Evolutionary conservation across 2,113 vertebrate genomes (phyloP).

Genomic region (Etheostoma spectabile): DNA sequence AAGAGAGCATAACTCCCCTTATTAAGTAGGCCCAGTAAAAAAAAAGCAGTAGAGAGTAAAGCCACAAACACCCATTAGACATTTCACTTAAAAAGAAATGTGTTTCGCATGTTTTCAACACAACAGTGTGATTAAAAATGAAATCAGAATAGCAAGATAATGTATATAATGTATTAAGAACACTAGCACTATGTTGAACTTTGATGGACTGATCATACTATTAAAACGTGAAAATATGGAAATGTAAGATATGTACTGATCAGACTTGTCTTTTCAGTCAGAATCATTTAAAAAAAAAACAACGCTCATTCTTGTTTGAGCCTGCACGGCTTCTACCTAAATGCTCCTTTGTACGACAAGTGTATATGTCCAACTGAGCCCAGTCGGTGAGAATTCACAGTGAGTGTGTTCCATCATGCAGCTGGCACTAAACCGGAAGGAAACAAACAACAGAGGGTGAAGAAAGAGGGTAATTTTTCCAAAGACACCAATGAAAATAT

Average conservation of each 20-base stretch:
- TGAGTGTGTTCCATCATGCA: too few species aligned
- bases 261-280: background rate
- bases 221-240: background rate
- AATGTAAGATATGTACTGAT: background rate
- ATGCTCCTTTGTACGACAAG: too few species aligned
- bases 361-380: too few species aligned
- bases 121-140: conserved; percentile 20
- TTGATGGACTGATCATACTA: background rate
- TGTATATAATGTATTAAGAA: background rate
- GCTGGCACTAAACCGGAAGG: too few species aligned
- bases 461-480: too few species aligned
- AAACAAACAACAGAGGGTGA: too few species aligned
- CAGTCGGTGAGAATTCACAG: too few species aligned
- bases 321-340: too few species aligned
- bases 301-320: too few species aligned
- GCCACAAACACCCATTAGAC: conserved; percentile 32
- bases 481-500: too few species aligned
- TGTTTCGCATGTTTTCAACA: background rate
- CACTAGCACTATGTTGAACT: background rate
- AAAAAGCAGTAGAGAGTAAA: conserved; percentile 17
- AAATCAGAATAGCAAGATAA: conserved; percentile 3
- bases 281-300: background rate
- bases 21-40: conserved; percentile 23
- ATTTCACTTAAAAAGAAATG: conserved; percentile 21
- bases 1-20: conserved; percentile 38